These are phyloP conservation scores for Typhlomys cinereus DNA, from an alignment of 2,113 vertebrate species.

Conservation along the genomic window DNA sequence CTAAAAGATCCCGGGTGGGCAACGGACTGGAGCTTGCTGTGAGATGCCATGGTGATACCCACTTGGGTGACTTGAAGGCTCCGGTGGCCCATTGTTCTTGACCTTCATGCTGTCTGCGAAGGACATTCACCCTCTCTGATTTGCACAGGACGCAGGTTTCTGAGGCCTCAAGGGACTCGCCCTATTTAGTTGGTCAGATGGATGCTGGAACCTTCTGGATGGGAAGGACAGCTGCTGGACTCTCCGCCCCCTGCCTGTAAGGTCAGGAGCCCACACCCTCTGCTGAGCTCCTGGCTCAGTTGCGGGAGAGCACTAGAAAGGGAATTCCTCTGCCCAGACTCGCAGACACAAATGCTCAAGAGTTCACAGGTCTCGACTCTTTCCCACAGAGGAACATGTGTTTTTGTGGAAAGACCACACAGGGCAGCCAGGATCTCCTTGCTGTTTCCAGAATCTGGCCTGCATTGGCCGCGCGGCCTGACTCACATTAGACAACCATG, in stretches of 20 bases:
- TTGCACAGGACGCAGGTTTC: background rate
- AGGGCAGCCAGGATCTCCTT: background rate
- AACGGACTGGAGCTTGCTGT: background rate
- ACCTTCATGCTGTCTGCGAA: background rate
- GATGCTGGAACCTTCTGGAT: background rate
- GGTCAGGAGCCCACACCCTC: background rate
- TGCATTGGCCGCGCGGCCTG: background rate
- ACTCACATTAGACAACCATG: conserved; percentile 40
- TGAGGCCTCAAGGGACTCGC: background rate
- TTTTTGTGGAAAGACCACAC: conserved; percentile 68
- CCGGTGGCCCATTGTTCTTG: background rate
- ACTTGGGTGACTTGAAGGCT: background rate
- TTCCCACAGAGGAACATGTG: conserved; percentile 61
- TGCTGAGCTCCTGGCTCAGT: background rate
- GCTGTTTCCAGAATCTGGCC: conserved; percentile 64
- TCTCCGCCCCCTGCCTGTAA: background rate
- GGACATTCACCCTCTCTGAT: background rate
- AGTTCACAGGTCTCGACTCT: conserved; percentile 44
- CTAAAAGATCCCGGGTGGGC: background rate
- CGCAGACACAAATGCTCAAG: background rate
- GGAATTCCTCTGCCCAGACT: background rate
- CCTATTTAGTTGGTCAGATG: background rate
- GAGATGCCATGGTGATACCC: background rate
- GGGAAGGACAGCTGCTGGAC: background rate
- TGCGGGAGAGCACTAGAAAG: background rate